Evolutionary conservation across 2,888 invertebrate species (phyloP).

Genomic region (Ganaspis brasiliensis): DNA sequence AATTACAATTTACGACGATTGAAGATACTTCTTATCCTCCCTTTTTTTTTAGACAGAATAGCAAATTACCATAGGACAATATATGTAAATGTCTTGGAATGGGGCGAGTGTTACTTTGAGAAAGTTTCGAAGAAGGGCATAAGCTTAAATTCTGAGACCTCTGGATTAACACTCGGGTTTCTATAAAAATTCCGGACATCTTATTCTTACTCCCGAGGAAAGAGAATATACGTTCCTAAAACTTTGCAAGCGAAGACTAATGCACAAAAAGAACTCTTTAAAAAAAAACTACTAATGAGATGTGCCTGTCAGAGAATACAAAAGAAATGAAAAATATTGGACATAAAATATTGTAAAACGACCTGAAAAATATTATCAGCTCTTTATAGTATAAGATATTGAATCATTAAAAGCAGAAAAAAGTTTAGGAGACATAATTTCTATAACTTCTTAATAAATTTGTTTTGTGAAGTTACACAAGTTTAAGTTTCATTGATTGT

Average conservation of each 20-base stretch:
- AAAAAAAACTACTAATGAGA: constrained; percentile 42
- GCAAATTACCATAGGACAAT: constrained; percentile 35
- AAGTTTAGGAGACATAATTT: too few species aligned
- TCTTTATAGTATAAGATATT: too few species aligned
- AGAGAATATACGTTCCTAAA: constrained; percentile 57
- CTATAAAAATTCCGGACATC: constrained; percentile 38
- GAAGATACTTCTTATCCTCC: constrained; percentile 12
- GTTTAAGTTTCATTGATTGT: too few species aligned
- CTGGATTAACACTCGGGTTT: constrained; percentile 37
- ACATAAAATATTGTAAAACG: neutral
- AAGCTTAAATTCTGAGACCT: constrained; percentile 32
- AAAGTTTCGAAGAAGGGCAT: constrained; percentile 33
- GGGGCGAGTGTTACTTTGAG: constrained; percentile 29
- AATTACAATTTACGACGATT: too few species aligned
- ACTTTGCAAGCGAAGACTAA: constrained; percentile 66
- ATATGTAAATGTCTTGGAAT: constrained; percentile 26
- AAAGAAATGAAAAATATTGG: constrained; percentile 24
- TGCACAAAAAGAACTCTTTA: constrained; percentile 46
- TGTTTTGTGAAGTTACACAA: too few species aligned
- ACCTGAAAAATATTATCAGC: constrained; percentile 2
- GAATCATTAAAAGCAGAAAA: too few species aligned
- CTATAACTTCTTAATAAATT: too few species aligned
- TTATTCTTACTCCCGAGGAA: constrained; percentile 18
- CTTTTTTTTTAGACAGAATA: neutral
- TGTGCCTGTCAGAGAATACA: neutral